A percentile compares a stretch with the other conserved stretches of the same genome.
These are phyloP conservation scores for Henricia sp. DNA, from an alignment of 53 echinoderm and acorn worm genomes.

Conservation along the genomic window DNA sequence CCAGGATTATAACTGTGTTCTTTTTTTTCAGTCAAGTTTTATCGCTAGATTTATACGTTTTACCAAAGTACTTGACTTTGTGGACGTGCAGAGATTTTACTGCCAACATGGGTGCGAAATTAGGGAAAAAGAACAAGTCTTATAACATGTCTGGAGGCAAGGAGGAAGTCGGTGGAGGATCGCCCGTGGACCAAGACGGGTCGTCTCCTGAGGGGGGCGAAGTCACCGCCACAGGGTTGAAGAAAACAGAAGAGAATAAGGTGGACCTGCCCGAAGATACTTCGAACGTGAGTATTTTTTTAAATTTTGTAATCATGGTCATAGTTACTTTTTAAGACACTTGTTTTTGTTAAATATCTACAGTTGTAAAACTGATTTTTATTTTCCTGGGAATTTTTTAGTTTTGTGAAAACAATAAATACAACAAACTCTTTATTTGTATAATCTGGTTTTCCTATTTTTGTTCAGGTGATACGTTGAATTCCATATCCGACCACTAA, in stretches of 20 bases:
- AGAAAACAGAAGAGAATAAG: slow-evolving; percentile 29
- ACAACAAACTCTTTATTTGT: no score
- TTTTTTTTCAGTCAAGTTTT: background rate
- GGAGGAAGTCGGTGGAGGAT: slow-evolving; percentile 36
- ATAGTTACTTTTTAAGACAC: no score
- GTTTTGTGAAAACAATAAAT: no score
- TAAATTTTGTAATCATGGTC: no score
- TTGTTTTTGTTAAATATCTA: no score
- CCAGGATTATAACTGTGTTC: background rate
- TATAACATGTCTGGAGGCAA: slow-evolving; percentile 42
- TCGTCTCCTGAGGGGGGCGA: slow-evolving; percentile 43
- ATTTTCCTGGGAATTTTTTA: no score
- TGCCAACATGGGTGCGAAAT: slow-evolving; percentile 50
- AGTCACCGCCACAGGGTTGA: slow-evolving; percentile 45
- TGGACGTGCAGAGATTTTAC: background rate
- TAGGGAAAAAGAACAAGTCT: slow-evolving; percentile 67
- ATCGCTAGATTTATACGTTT: background rate
- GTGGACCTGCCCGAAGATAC: no score
- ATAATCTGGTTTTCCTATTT: no score
- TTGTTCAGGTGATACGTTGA: no score
- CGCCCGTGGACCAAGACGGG: slow-evolving; percentile 35
- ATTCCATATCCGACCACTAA: no score
- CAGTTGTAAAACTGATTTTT: no score
- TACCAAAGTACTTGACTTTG: background rate
- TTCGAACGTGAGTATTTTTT: no score